Conservation (phyloP, 2,888 invertebrate species). For the Aethes cnicana region DNA sequence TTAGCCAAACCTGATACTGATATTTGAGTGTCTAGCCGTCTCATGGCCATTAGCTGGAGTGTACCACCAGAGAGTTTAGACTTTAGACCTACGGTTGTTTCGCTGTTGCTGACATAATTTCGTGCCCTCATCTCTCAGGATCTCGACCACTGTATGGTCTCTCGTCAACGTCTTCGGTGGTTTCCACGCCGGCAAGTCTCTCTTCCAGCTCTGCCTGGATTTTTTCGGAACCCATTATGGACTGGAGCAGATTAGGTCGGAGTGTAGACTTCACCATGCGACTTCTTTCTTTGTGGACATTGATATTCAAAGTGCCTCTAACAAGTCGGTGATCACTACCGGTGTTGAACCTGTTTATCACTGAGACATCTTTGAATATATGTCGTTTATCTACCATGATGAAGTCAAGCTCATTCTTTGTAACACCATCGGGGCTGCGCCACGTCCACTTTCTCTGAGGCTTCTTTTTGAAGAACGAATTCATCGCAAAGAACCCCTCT, state of each 20-base stretch:
- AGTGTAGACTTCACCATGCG: background rate
- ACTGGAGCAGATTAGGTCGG: background rate
- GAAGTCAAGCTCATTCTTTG: constrained; percentile 2
- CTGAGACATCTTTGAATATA: constrained; percentile 11
- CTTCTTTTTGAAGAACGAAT: constrained; percentile 22
- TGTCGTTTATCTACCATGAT: background rate
- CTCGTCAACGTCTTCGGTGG: background rate
- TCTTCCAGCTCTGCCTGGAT: background rate
- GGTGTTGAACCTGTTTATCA: constrained; percentile 5
- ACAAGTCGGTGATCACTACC: constrained; percentile 1
- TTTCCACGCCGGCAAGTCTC: too few relatives aligned
- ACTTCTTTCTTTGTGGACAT: background rate
- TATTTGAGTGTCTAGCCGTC: background rate
- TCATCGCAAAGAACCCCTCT: constrained; percentile 22
- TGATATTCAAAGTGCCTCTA: background rate
- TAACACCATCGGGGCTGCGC: constrained; percentile 12
- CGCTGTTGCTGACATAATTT: background rate
- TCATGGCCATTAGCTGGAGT: background rate
- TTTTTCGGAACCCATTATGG: background rate
- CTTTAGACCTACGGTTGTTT: background rate
- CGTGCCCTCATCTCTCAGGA: background rate
- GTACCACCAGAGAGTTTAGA: background rate
- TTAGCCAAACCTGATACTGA: background rate
- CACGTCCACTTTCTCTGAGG: constrained; percentile 23
- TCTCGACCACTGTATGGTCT: background rate